These are phyloP conservation scores for Triplophysa siluroides DNA, from an alignment of 2,113 vertebrate genomes.

Conservation along the genomic window DNA sequence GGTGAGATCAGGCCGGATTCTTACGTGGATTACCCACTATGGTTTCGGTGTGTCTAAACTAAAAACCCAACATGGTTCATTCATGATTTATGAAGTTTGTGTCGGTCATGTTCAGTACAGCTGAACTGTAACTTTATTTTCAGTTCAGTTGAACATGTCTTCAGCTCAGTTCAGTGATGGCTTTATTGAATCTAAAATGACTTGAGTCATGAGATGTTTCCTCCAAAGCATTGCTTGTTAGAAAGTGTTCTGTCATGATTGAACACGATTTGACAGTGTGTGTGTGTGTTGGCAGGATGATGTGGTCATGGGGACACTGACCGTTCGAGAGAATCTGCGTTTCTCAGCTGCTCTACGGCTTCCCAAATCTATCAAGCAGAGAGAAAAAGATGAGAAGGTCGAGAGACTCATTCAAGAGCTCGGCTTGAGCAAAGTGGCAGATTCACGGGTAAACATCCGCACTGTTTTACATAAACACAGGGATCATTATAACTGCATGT, in stretches of 20 bases:
- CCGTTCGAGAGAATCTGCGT: conserved; percentile 82
- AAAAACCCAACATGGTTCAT: no score
- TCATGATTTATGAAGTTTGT: no score
- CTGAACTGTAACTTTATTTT: not conserved
- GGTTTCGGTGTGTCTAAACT: no score
- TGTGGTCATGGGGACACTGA: conserved; percentile 86
- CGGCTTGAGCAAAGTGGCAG: conserved; percentile 82
- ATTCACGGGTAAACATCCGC: conserved; percentile 76
- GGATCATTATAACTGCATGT: no score
- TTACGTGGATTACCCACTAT: no score
- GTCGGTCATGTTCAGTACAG: not conserved
- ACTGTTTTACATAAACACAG: no score
- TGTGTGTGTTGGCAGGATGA: conserved; percentile 74
- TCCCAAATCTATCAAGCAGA: conserved; percentile 69
- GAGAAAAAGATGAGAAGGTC: conserved; percentile 77
- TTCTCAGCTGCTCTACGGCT: conserved; percentile 86
- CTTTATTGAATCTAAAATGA: conserved; percentile 20
- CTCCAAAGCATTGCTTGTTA: not conserved
- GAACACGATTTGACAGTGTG: not conserved
- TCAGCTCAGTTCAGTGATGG: not conserved
- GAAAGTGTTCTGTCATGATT: not conserved
- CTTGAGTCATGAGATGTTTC: not conserved
- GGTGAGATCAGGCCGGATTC: no score
- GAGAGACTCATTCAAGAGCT: conserved; percentile 76
- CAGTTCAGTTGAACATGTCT: not conserved